Base-by-base conservation (phyloP, 2,113 vertebrate genomes). In the Oxyura jamaicensis region DNA sequence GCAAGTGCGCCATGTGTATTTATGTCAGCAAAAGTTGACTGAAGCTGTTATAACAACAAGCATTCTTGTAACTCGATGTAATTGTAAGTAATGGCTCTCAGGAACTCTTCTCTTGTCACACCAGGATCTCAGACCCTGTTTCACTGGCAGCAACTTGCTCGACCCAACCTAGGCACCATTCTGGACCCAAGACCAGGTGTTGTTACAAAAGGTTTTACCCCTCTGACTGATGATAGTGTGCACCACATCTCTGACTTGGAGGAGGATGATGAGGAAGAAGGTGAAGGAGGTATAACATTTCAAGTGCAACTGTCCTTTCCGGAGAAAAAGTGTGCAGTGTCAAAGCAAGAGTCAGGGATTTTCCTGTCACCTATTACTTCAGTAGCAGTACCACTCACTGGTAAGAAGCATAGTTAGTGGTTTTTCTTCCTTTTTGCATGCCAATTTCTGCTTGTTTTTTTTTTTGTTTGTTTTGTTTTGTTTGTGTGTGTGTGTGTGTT, bases 71-170 rank as follows among this genome's bases (percentile, higher is more conserved):
- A 56, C 33, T 82, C 1, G 0, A 4, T 77, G 18, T 53, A 55
- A 2, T 8, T n/a, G 31, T 31, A 39, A 21, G n/a, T 58, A 33
- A 21, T 35, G 39, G 31, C 68, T 63, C 58, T 56, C 55, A 92
- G 50, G 88, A 21, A 85, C 35, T 50, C 13, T 59, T 74, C 33
- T 76, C 89, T 71, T 92, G 20, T 39, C 13, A 50, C 39, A 36
- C 56, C 88, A 99, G 99, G 99, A 63, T 99, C 99, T n/a, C 98
- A 99, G 97, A 99, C 99, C 25, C 98, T 99, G 58, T 98, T 99
- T 87, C 99, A 99, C 23, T 99, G 99, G 99, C 99, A 99, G 97
- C 99, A 99, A 96, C 98, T 99, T 53, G 99, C 99, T 74, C 98
- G 98, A 88, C 99, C 99, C 44, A 99, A 99, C 97, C 97, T 99